Percentiles rank a stretch among this genome's conserved stretches.
These are phyloP conservation scores for Drosophila murphyi DNA, from an alignment of 1,140 invertebrate genomes.

Conservation along the genomic window DNA sequence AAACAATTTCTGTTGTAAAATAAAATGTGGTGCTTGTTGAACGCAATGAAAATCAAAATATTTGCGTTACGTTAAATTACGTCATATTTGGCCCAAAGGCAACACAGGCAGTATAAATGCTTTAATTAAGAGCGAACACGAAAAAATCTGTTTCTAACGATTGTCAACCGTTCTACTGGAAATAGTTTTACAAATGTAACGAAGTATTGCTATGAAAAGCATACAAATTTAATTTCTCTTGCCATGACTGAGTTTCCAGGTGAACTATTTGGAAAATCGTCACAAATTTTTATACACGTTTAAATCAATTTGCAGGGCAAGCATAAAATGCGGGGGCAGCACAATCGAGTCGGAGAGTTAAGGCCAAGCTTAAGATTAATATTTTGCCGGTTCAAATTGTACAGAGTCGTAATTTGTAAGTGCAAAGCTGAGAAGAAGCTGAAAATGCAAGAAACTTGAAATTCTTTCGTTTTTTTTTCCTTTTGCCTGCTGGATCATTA, in stretches of 20 bases:
- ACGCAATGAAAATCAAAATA: conserved; percentile 9
- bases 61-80: conserved; percentile 1
- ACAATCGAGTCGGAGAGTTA: neutral
- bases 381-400: neutral
- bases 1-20: conserved; percentile 8
- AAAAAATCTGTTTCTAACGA: neutral
- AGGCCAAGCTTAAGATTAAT: neutral
- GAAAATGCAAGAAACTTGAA: conserved; percentile 35
- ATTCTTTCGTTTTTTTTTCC: conserved; percentile 56
- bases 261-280: no score
- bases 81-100: neutral
- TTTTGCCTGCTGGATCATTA: conserved; percentile 67
- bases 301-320: neutral
- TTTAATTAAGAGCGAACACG: neutral
- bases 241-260: no score
- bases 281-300: no score
- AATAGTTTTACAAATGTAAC: neutral
- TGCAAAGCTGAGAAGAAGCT: conserved; percentile 2
- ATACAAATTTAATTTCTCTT: no score
- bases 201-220: no score
- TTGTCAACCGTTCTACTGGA: neutral
- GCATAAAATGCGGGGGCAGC: neutral
- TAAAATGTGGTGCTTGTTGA: neutral
- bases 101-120: neutral
- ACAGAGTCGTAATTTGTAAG: conserved; percentile 1